Percentiles rank a stretch among this genome's conserved stretches.
These are phyloP conservation scores for Gonocerus acuteangulatus DNA, from an alignment of 2,888 invertebrate genomes.

Conservation along the genomic window DNA sequence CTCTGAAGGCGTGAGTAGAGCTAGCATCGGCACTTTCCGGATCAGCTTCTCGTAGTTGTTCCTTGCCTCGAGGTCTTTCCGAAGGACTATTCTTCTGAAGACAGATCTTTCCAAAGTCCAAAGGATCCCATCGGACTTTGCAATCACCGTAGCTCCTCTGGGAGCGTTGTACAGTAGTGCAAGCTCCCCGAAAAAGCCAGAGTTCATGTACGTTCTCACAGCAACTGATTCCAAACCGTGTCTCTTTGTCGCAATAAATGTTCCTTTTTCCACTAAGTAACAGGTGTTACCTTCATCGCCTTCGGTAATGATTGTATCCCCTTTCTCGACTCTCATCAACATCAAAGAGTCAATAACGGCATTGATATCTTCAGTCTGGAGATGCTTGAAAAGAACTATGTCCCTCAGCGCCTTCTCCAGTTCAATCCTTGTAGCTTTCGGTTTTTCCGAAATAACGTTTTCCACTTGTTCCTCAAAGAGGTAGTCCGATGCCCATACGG, in stretches of 20 bases:
- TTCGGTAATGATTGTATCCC: slow-evolving; percentile 87
- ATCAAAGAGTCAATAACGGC: slow-evolving; percentile 98
- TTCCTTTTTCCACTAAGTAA: slow-evolving; percentile 83
- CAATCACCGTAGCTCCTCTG: slow-evolving; percentile 84
- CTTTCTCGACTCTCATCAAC: slow-evolving; percentile 75
- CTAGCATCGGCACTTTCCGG: slow-evolving; percentile 90
- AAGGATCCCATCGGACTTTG: slow-evolving; percentile 72
- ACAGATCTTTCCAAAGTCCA: slow-evolving; percentile 98
- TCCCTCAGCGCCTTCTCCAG: too few relatives aligned
- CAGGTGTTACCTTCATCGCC: slow-evolving; percentile 98
- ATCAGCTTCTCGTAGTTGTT: slow-evolving; percentile 92
- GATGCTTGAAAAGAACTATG: slow-evolving; percentile 74
- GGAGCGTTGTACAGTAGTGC: slow-evolving; percentile 98
- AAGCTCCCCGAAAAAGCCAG: slow-evolving; percentile 90
- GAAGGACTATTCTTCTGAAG: slow-evolving; percentile 89
- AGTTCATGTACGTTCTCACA: slow-evolving; percentile 62
- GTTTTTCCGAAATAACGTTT: too few relatives aligned
- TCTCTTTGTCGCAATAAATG: slow-evolving; percentile 54
- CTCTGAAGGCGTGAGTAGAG: slow-evolving; percentile 88
- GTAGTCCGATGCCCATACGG: too few relatives aligned
- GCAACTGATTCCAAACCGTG: slow-evolving; percentile 59
- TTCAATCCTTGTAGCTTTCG: too few relatives aligned
- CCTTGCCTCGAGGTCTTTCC: slow-evolving; percentile 93
- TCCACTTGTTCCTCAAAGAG: too few relatives aligned
- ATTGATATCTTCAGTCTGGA: slow-evolving; percentile 65